Conservation (phyloP, 2,113 vertebrate species). For the Amia ocellicauda region DNA sequence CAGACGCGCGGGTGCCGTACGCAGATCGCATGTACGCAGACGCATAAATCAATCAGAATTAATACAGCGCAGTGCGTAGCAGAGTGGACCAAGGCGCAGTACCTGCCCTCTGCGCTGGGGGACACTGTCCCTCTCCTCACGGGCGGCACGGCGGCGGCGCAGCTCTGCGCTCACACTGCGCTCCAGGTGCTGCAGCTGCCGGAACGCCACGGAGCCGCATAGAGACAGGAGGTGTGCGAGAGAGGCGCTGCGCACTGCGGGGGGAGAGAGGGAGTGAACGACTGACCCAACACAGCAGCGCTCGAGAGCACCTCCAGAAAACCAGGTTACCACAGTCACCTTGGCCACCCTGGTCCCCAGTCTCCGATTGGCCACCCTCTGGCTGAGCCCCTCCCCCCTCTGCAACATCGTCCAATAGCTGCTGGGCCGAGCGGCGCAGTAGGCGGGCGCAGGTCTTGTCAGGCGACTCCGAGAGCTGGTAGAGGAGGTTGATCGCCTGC, state of each 20-base stretch:
- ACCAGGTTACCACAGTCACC: conserved; percentile 34
- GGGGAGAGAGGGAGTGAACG: conserved; percentile 32
- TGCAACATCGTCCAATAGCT: conserved; percentile 47
- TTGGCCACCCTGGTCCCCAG: conserved; percentile 50
- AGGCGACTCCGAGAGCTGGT: conserved; percentile 85
- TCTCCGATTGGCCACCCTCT: conserved; percentile 39
- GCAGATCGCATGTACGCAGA: too few species aligned
- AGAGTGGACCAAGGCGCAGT: too few species aligned
- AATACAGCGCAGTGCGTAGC: too few species aligned
- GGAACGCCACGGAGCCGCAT: conserved; percentile 85
- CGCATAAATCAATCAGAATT: too few species aligned
- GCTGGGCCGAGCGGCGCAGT: conserved; percentile 69
- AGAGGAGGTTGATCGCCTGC: conserved; percentile 76
- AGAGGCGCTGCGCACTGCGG: conserved; percentile 65
- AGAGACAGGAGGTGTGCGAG: conserved; percentile 85
- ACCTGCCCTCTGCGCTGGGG: too few species aligned
- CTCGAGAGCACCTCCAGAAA: not conserved
- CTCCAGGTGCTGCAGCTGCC: conserved; percentile 87
- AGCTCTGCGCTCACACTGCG: conserved; percentile 83
- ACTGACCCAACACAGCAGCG: not conserved
- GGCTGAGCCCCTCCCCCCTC: conserved; percentile 28
- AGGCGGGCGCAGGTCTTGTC: conserved; percentile 81
- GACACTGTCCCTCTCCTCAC: conserved; percentile 64
- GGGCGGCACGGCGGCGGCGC: conserved; percentile 75
- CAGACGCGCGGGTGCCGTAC: too few species aligned